Percentiles rank a stretch among this genome's conserved stretches.
These are phyloP conservation scores for Muschampia staudingeri DNA, from an alignment of 2,888 invertebrate species.

Conservation along the genomic window DNA sequence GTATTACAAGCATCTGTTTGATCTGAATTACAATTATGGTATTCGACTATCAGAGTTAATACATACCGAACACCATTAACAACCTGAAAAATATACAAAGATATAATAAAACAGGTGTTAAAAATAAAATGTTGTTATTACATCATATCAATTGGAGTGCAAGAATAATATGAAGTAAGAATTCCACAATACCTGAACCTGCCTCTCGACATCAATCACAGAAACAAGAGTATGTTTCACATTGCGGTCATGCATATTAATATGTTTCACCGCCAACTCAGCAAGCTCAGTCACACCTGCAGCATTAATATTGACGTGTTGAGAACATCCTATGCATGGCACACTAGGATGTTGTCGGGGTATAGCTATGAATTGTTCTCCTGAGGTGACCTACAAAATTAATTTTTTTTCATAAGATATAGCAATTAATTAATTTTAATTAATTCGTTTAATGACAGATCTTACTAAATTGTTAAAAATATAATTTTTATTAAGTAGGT, in stretches of 20 bases:
- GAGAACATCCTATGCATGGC: constrained; percentile 89
- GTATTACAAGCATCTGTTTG: constrained; percentile 75
- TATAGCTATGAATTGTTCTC: constrained; percentile 89
- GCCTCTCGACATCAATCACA: constrained; percentile 89
- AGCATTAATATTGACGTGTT: constrained; percentile 87
- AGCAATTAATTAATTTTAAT: too few relatives aligned
- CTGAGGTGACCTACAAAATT: constrained; percentile 84
- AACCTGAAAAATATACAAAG: constrained; percentile 75
- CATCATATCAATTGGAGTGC: not conserved
- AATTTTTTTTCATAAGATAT: not conserved
- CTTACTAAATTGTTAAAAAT: not conserved
- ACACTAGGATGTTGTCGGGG: constrained; percentile 76
- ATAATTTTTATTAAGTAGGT: not conserved
- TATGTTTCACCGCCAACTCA: constrained; percentile 86
- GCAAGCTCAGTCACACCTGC: constrained; percentile 89
- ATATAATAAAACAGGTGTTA: not conserved
- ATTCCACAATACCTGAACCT: constrained; percentile 84
- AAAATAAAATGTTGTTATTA: not conserved
- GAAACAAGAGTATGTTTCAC: constrained; percentile 82
- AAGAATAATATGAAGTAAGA: not conserved
- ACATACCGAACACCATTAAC: constrained; percentile 92
- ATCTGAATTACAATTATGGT: constrained; percentile 82
- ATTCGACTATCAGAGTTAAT: constrained; percentile 88
- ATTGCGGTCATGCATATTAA: constrained; percentile 80
- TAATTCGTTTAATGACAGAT: not conserved